phyloP scores from a whole-genome alignment of 2,113 vertebrate genomes.

The Centropus bengalensis region DNA sequence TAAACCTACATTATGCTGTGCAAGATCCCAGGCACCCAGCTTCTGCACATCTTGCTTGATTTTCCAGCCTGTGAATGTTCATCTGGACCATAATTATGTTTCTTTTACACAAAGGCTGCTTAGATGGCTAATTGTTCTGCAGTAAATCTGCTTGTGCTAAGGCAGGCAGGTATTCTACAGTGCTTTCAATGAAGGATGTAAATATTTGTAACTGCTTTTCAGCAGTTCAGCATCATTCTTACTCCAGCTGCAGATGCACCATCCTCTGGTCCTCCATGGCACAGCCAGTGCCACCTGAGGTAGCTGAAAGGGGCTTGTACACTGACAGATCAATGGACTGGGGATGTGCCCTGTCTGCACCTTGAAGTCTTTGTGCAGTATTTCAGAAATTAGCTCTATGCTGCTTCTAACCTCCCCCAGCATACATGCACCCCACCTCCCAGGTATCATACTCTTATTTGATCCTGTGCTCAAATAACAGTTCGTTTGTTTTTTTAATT shows the following conservation, averaged over 20 bases:
- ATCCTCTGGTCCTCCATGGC: background rate
- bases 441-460: background rate
- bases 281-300: background rate
- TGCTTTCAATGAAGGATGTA: background rate
- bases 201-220: background rate
- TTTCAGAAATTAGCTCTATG: background rate
- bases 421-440: background rate
- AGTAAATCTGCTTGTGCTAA: background rate
- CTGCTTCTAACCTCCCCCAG: background rate
- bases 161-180: background rate
- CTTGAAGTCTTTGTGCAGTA: background rate
- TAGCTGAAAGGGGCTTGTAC: background rate
- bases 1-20: background rate
- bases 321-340: background rate
- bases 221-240: background rate
- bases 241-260: background rate
- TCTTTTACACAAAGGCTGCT: background rate
- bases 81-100: background rate
- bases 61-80: background rate
- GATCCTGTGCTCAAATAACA: background rate
- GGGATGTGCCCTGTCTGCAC: accelerated
- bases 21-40: background rate
- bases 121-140: background rate
- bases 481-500: background rate
- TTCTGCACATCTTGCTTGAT: background rate